phyloP scores from a whole-genome alignment of 2,888 invertebrate genomes.

The Zootermopsis nevadensis region DNA sequence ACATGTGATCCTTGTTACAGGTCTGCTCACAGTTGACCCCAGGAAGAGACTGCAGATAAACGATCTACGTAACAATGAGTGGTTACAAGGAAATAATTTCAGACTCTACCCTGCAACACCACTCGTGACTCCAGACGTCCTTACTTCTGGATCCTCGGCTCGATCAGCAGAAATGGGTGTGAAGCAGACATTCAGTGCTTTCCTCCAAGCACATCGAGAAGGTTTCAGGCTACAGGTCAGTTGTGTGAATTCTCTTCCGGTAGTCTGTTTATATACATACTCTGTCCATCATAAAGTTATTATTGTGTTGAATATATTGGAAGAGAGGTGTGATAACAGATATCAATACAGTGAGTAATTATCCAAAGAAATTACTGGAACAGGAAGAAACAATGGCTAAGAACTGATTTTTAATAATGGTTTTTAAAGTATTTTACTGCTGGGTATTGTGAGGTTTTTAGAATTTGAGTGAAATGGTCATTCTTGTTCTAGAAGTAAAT shows the following conservation, averaged over 20 bases:
- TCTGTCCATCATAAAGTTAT: neutral
- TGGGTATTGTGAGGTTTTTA: too few relatives aligned
- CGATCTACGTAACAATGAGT: constrained; percentile 75
- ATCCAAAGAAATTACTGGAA: too few relatives aligned
- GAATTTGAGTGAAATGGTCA: too few relatives aligned
- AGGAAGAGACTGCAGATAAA: constrained; percentile 74
- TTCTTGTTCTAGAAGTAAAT: too few relatives aligned
- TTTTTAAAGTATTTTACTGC: too few relatives aligned
- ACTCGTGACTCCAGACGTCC: constrained; percentile 72
- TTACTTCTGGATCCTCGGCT: constrained; percentile 62
- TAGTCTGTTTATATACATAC: neutral
- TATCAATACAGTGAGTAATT: too few relatives aligned
- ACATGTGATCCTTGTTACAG: constrained; percentile 59
- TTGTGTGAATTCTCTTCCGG: neutral
- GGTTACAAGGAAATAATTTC: constrained; percentile 67
- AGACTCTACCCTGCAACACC: constrained; percentile 66
- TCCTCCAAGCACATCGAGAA: constrained; percentile 74
- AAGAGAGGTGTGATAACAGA: too few relatives aligned
- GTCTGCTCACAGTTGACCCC: constrained; percentile 84
- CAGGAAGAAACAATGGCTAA: too few relatives aligned
- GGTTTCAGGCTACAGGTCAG: constrained; percentile 74
- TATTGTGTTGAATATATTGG: too few relatives aligned
- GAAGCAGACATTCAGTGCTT: constrained; percentile 74
- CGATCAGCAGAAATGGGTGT: constrained; percentile 68
- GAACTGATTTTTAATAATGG: too few relatives aligned